Percentiles rank a stretch among this genome's conserved stretches.
These are phyloP conservation scores for Callyntrura sp. DNA, from an alignment of 2,888 invertebrate species.

Conservation along the genomic window DNA sequence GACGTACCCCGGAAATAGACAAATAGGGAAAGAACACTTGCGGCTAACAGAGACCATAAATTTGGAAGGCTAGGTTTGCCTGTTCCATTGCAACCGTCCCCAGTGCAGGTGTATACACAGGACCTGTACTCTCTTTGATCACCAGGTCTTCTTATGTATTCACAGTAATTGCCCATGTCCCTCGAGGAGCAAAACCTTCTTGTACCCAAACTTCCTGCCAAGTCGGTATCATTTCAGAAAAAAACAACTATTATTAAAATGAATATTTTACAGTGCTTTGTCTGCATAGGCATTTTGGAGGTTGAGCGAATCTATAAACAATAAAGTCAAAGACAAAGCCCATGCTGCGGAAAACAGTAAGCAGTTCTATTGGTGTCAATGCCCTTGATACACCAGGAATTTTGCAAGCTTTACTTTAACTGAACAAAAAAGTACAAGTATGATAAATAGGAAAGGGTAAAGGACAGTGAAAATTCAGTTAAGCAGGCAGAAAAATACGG, in stretches of 20 bases:
- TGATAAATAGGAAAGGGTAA: background rate
- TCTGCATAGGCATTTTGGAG: background rate
- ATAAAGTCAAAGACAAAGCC: constrained; percentile 7
- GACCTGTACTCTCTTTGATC: constrained; percentile 94
- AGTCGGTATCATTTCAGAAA: constrained; percentile 48
- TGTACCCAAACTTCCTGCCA: constrained; percentile 93
- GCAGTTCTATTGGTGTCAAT: background rate
- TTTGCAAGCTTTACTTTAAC: background rate
- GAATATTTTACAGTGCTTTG: background rate
- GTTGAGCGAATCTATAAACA: constrained; percentile 24
- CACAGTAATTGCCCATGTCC: constrained; percentile 95
- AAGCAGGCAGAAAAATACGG: no score
- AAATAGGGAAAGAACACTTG: constrained; percentile 78
- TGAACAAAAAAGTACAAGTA: background rate
- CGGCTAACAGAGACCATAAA: constrained; percentile 71
- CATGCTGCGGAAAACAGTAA: constrained; percentile 31
- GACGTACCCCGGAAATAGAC: constrained; percentile 46
- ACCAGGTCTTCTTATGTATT: constrained; percentile 94
- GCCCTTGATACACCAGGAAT: background rate
- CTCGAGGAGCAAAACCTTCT: constrained; percentile 94
- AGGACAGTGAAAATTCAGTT: background rate
- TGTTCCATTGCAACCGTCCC: constrained; percentile 92
- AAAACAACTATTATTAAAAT: constrained; percentile 21
- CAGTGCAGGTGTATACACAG: constrained; percentile 93
- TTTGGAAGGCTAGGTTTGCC: constrained; percentile 46